Evolutionary conservation across 2,113 vertebrate genomes (phyloP).

Genomic region (Odocoileus hemionus): DNA sequence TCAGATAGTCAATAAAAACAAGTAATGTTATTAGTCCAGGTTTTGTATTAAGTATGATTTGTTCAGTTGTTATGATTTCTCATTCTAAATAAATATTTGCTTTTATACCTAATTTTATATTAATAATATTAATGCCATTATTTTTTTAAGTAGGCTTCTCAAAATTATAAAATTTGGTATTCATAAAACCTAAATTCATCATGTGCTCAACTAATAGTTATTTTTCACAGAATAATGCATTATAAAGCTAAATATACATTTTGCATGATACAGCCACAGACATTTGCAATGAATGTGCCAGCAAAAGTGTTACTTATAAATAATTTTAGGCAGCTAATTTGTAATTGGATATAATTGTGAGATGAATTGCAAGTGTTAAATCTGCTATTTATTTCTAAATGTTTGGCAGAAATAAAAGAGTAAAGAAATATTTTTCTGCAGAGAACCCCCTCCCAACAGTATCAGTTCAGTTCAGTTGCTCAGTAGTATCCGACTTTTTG

Average conservation of each 20-base stretch:
- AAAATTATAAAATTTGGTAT: not conserved
- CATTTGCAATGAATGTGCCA: not conserved
- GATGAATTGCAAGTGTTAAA: not conserved
- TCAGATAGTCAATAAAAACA: not conserved
- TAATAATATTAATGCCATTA: not conserved
- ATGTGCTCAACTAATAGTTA: not conserved
- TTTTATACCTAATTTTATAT: not conserved
- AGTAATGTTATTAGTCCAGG: not conserved
- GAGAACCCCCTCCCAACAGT: not conserved
- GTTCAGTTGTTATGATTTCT: not conserved
- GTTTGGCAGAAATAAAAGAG: not conserved
- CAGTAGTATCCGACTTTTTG: not conserved
- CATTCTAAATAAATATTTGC: not conserved
- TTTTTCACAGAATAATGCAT: not conserved
- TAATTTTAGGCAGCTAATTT: not conserved
- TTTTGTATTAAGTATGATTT: not conserved
- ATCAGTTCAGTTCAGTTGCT: not conserved
- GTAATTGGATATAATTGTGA: not conserved
- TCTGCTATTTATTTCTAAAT: conserved; percentile 1
- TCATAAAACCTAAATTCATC: not conserved
- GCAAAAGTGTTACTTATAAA: not conserved
- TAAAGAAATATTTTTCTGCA: not conserved
- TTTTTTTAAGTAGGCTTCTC: not conserved
- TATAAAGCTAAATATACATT: not conserved
- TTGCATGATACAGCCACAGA: not conserved